Conservation (phyloP, 2,797 vertebrate species). For the Kryptolebias ocellatus region DNA sequence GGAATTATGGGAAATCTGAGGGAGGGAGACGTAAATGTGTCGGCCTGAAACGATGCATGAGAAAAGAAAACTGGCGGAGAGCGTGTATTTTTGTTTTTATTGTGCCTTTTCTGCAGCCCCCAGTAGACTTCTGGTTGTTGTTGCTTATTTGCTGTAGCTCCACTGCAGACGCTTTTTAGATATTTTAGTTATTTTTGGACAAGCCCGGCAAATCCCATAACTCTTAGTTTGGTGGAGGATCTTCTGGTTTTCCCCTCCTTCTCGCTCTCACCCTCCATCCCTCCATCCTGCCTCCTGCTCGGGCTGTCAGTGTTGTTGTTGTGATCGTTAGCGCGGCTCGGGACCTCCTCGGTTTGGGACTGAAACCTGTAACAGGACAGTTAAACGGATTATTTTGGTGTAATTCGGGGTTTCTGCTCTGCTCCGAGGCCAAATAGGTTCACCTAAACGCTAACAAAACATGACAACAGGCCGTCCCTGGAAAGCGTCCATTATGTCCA, state of each 20-base stretch:
- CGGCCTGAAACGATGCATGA: neutral
- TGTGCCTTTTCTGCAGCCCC: neutral
- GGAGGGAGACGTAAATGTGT: neutral
- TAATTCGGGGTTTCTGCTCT: no score
- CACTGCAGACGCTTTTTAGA: conserved; percentile 52
- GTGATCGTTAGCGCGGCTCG: conserved; percentile 41
- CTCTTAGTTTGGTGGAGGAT: conserved; percentile 44
- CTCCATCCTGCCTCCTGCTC: conserved; percentile 5
- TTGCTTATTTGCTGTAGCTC: conserved; percentile 4
- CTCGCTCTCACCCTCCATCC: conserved; percentile 4
- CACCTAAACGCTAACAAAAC: no score
- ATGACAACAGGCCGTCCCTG: no score
- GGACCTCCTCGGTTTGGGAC: no score
- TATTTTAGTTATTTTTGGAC: conserved; percentile 63
- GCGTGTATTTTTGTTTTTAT: neutral
- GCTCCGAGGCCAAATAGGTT: no score
- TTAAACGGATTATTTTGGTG: no score
- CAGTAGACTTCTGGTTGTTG: neutral
- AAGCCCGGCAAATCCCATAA: conserved; percentile 47
- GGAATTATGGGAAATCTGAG: conserved; percentile 21
- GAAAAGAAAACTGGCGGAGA: neutral
- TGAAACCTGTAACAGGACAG: no score
- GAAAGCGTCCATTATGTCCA: no score
- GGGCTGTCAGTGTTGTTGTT: conserved; percentile 34
- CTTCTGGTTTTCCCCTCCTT: conserved; percentile 3